Conservation (phyloP, 2,888 invertebrate species). For the Nomada hirtipes region DNA sequence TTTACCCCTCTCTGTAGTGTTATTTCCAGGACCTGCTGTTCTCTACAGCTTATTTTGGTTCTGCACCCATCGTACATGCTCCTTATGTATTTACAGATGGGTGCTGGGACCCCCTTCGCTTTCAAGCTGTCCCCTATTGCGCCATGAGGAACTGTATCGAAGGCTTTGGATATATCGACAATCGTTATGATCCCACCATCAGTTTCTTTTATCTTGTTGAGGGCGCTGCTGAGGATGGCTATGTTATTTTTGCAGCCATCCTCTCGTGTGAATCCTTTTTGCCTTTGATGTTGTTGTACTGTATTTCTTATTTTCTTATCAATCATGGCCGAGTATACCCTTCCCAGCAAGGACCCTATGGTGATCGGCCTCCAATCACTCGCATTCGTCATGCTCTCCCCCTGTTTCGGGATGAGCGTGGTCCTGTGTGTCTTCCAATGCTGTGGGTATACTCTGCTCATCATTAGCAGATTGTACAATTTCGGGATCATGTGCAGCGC, state of each 20-base stretch:
- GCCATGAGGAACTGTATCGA: neutral
- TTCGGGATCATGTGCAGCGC: no score
- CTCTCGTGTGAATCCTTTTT: neutral
- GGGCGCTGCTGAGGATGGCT: neutral
- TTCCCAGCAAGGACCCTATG: no score
- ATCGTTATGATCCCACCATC: neutral
- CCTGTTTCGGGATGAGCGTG: no score
- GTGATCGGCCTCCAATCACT: no score
- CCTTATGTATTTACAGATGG: neutral
- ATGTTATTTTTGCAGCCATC: neutral
- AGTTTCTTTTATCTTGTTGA: neutral
- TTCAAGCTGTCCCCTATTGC: neutral
- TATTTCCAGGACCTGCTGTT: neutral
- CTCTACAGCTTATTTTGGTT: no score
- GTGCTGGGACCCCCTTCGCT: neutral
- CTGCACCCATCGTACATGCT: neutral
- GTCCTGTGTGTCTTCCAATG: no score
- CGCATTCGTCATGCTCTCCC: no score
- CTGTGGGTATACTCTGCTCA: no score
- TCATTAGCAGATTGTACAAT: no score
- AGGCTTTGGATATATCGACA: neutral
- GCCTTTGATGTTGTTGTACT: neutral
- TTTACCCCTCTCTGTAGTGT: slow-evolving; percentile 81
- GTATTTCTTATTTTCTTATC: no score
- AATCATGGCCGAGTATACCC: no score